Base-by-base conservation (phyloP, 2,797 vertebrate genomes). In the Xenentodon cancila region DNA sequence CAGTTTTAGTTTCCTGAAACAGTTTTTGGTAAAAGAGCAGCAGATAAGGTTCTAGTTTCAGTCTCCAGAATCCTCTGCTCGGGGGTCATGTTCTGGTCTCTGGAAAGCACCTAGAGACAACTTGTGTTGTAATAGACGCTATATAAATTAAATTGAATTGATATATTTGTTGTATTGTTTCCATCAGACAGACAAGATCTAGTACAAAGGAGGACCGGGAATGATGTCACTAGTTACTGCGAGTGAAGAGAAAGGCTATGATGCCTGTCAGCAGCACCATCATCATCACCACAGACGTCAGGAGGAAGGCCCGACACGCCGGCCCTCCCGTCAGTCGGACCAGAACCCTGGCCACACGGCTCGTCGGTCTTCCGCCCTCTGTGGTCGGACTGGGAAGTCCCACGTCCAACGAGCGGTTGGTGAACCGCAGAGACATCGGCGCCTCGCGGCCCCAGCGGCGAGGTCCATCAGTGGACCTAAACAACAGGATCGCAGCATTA, bases 401-500 rank as follows among this genome's bases (percentile, higher is more conserved):
- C 48, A 94, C 90, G 0, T 94, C 90, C 75, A 95, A 81, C 12
- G 89, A 88, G 44, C 75, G 88, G 49, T 84, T 89, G 53, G 75
- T 13, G 0, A 80, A 79, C n/a, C 67, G 53, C 1, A 81, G 34
- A 4, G 67, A 79, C 0, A 62, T 50, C 9, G 70, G 30, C 0
- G 75, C 52, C 68, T 67, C 53, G 7, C 0, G 73, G 49, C 66
- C 65, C 76, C 57, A 66, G 0, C 17, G 49, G 8, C 1, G 44
- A 0, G 9, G 53, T 51, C 54, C n/a, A 1, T 78, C 64, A 30
- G 79, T n/a, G 2, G 79, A 46, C 70, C 88, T 89, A 5, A 46
- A 0, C 9, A 52, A 20, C 64, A n/a, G n/a, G n/a, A 57, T n/a
- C 7, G 1, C n/a, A n/a, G n/a, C n/a, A n/a, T n/a, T n/a, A n/a